A percentile compares a stretch with the other conserved stretches of the same genome.
Evolutionary conservation across 2,113 vertebrate species (phyloP).

Genomic region (Siphamia tubifer): DNA sequence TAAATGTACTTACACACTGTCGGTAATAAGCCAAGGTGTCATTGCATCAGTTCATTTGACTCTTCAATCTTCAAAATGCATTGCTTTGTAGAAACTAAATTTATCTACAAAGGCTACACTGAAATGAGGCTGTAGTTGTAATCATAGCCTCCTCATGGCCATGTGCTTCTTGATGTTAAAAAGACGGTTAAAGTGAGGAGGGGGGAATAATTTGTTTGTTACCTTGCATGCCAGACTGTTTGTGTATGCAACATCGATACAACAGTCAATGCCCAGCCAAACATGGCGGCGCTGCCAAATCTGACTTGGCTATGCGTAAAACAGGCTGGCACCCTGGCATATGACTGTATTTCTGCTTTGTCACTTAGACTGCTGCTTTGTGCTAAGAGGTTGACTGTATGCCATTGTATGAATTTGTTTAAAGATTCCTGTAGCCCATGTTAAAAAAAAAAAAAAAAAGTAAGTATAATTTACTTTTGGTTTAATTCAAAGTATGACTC

Average conservation of each 20-base stretch:
- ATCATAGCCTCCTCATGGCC: constrained; percentile 38
- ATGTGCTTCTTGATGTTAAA: constrained; percentile 29
- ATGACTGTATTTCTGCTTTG: constrained; percentile 48
- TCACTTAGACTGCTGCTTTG: constrained; percentile 56
- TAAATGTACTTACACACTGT: constrained; percentile 22
- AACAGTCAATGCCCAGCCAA: constrained; percentile 52
- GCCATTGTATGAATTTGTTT: neutral
- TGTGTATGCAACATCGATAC: constrained; percentile 59
- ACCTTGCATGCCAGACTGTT: constrained; percentile 61
- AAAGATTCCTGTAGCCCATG: too few relatives aligned
- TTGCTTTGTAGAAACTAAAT: constrained; percentile 32
- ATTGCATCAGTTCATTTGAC: constrained; percentile 10
- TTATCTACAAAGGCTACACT: constrained; percentile 31
- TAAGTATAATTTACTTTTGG: too few relatives aligned
- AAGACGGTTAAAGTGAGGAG: constrained; percentile 26
- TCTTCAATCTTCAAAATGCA: constrained; percentile 17
- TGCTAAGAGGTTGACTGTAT: constrained; percentile 25
- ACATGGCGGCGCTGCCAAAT: constrained; percentile 59
- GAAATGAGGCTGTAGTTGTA: constrained; percentile 26
- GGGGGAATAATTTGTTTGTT: constrained; percentile 11
- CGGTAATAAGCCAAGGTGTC: constrained; percentile 24
- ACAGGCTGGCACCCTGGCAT: constrained; percentile 56
- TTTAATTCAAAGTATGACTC: too few relatives aligned
- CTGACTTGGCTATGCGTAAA: constrained; percentile 56
- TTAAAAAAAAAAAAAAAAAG: too few relatives aligned